Conservation (phyloP, 92 coral and sea anemone species). For the Phenganax stokvisi region DNA sequence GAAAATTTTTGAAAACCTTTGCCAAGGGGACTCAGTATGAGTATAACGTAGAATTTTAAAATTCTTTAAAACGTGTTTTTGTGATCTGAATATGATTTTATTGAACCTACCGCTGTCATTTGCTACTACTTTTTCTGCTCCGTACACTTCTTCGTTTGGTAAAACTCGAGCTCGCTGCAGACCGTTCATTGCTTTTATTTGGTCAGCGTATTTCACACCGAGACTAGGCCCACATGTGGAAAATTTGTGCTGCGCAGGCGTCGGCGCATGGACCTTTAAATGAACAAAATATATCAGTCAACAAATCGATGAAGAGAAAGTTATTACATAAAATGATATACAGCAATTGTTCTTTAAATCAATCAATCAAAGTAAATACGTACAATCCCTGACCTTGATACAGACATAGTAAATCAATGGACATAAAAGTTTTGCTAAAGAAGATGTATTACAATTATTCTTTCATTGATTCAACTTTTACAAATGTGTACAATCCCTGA, state of each 20-base stretch:
- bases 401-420: too few species aligned
- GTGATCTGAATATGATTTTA: too few species aligned
- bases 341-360: too few species aligned
- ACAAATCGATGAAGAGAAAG: background rate
- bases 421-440: too few species aligned
- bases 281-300: too few species aligned
- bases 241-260: background rate
- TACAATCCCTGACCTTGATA: too few species aligned
- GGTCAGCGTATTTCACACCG: background rate
- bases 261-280: background rate
- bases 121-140: background rate
- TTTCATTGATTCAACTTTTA: too few species aligned
- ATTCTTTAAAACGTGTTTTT: background rate
- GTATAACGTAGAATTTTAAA: background rate
- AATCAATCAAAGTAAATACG: too few species aligned
- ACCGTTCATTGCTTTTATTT: slow-evolving; percentile 18
- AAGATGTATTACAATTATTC: too few species aligned
- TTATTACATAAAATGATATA: too few species aligned
- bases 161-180: slow-evolving; percentile 10
- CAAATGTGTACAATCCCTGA: too few species aligned
- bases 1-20: too few species aligned
- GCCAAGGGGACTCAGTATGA: background rate
- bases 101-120: slow-evolving; percentile 4
- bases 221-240: background rate
- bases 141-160: background rate